Base-by-base conservation (phyloP, 1,140 invertebrate species). In the Drosophila ironensis region DNA sequence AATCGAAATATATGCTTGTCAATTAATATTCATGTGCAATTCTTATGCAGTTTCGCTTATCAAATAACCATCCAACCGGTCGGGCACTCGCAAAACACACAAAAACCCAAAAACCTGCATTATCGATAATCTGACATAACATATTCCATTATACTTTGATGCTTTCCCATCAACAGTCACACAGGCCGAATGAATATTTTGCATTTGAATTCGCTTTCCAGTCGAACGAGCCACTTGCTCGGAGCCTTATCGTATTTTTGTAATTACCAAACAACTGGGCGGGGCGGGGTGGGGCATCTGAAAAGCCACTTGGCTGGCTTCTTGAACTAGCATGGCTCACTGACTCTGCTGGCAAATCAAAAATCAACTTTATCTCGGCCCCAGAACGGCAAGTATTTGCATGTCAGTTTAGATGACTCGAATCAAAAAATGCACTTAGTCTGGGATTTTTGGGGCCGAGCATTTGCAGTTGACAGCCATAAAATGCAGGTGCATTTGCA, bases 381-480 rank as follows among this genome's bases (percentile, higher is more conserved):
- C 16, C 40, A 46, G 24, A 24, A 12, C 4, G 24, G 19, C 56
- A 72, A 60, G 72, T 72, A 64, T 68, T 64, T 68, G 45, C 68
- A 72, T 59, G 47, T 53, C 33, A 59, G 41, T 16, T 17, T 35
- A 50, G 16, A 45, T n/a, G n/a, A n/a, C n/a, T n/a, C n/a, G n/a
- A n/a, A 47, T 60, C 60, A 64, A 78, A 86, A 84, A 82, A 77
- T 77, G 72, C 78, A 64, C 68, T 69, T 50, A 45, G 35, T 51
- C 33, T 52, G 40, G n/a, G 66, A 42, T 14, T 53, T 66, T 56
- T 38, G 30, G 38, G 19, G 40, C 25, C 2, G 14, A 7, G 5
- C 41, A 54, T 30, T 84, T 77, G 73, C 78, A 73, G 45, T 66
- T 82, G 78, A 84, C 78, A 82, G 80, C 73, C 81, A 73, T 84